Evolutionary conservation across 2,113 vertebrate species (phyloP), one percentile per base, ranked within the genome.

Genomic region (Steatornis caripensis): DNA sequence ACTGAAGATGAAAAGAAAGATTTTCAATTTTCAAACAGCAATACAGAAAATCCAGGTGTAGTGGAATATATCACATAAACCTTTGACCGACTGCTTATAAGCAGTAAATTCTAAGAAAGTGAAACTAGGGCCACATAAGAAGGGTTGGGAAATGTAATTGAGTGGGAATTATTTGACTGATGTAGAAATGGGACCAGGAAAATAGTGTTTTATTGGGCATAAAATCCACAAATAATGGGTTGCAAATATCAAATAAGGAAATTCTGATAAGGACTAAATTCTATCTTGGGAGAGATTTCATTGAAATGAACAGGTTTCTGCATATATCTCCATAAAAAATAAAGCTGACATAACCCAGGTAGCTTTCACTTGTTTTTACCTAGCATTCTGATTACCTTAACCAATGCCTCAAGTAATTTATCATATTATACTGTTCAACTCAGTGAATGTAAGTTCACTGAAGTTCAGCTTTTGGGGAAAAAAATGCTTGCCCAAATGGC

Each of bases 1-100:
- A 78, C 75, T 93, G 88, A 85, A 70, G 78, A 93, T 96, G 77
- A 90, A 94, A 94, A 87, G 83, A 96, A 86, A 94, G 61, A 90
- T 96, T 89, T 92, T 93, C 92, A 87, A 88, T 95, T 95, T 96
- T 88, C 91, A 95, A 93, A 93, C 51, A 82, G 87, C 78, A 87
- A 81, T 94, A 90, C 61, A 90, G 88, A 93, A 96, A 92, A 91
- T 95, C 82, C 84, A 84, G 66, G 49, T 46, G 34, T 87, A 87
- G 71, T 74, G 39, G 30, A 94, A 91, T 86, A 82, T 65, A 95
- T 80, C 93, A 65, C 1, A 2, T 91, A 97, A 96, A 88, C 89
- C 95, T 96, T 89, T 92, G 92, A 90, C 92, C 89, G 46, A 71
- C 66, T 90, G 77, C 86, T 93, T 90, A 93, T 81, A 90, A 87